These are phyloP conservation scores for Zenarchopterus dispar DNA, from an alignment of 2,797 vertebrate species.

Conservation along the genomic window DNA sequence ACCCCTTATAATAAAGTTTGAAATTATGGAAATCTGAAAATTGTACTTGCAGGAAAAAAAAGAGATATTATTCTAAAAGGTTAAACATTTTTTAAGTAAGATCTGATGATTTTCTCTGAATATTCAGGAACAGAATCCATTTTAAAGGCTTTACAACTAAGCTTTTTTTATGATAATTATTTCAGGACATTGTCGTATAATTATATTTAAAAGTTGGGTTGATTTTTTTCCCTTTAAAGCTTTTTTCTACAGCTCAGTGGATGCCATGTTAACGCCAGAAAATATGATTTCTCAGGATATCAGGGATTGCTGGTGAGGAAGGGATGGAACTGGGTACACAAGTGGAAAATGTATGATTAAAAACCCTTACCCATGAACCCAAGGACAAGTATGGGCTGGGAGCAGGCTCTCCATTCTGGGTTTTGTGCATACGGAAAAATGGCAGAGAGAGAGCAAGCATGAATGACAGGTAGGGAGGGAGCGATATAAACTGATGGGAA, in stretches of 20 bases:
- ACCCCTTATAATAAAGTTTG: constrained; percentile 29
- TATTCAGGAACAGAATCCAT: background rate
- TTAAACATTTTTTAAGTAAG: too few relatives aligned
- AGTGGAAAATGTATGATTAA: constrained; percentile 41
- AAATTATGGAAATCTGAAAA: constrained; percentile 1
- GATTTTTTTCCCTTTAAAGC: constrained; percentile 63
- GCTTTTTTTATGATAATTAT: background rate
- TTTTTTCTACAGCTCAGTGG: constrained; percentile 39
- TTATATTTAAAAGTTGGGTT: constrained; percentile 34
- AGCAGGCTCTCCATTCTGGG: constrained; percentile 82
- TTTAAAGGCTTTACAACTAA: constrained; percentile 3
- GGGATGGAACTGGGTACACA: constrained; percentile 14
- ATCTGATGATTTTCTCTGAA: constrained; percentile 16
- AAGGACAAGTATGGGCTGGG: constrained; percentile 83
- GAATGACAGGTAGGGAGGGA: constrained; percentile 38
- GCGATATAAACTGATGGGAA: constrained; percentile 24
- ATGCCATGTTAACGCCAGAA: constrained; percentile 9
- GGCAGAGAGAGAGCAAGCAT: constrained; percentile 52
- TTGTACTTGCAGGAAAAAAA: background rate
- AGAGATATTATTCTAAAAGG: too few relatives aligned
- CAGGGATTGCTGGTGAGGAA: constrained; percentile 13
- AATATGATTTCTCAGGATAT: constrained; percentile 10
- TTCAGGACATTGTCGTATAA: constrained; percentile 20
- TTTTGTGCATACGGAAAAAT: constrained; percentile 48
- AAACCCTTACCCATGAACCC: constrained; percentile 86